Evolutionary conservation across 2,888 invertebrate species (phyloP).

Genomic region (Eledone cirrhosa): DNA sequence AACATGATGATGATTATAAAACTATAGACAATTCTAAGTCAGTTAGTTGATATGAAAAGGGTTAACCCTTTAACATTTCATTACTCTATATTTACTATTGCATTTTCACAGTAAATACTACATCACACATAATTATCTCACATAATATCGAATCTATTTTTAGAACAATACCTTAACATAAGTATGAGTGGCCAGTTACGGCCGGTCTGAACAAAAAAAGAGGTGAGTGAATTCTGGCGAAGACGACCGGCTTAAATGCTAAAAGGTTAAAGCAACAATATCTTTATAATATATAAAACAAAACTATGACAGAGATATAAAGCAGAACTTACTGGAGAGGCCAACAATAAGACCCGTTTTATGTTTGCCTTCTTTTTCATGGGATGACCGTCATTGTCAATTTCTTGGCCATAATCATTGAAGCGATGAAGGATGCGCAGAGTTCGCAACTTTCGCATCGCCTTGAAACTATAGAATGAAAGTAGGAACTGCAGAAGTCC

Average conservation of each 20-base stretch:
- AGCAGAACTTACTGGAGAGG: conserved; percentile 55
- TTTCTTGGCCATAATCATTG: conserved; percentile 54
- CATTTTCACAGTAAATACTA: too few relatives aligned
- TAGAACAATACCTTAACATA: too few relatives aligned
- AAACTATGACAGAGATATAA: neutral
- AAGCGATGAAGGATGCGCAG: conserved; percentile 50
- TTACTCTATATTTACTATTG: too few relatives aligned
- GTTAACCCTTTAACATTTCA: too few relatives aligned
- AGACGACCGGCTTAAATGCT: neutral
- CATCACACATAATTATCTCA: too few relatives aligned
- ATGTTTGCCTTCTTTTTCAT: conserved; percentile 50
- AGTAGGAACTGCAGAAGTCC: conserved; percentile 50
- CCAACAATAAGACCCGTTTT: conserved; percentile 50
- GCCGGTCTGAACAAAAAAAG: too few relatives aligned
- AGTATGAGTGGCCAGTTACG: too few relatives aligned
- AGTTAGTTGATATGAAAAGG: too few relatives aligned
- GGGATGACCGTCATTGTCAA: conserved; percentile 58
- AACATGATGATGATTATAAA: too few relatives aligned
- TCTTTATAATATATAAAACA: neutral
- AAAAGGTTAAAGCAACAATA: neutral
- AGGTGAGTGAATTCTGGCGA: too few relatives aligned
- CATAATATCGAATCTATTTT: too few relatives aligned
- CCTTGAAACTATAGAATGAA: conserved; percentile 42
- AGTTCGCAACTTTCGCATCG: conserved; percentile 50
- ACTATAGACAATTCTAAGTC: too few relatives aligned